A percentile compares a stretch with the other conserved stretches of the same genome.
These are phyloP conservation scores for Lasioglossum baleicum DNA, from an alignment of 1,140 invertebrate genomes.

Conservation along the genomic window DNA sequence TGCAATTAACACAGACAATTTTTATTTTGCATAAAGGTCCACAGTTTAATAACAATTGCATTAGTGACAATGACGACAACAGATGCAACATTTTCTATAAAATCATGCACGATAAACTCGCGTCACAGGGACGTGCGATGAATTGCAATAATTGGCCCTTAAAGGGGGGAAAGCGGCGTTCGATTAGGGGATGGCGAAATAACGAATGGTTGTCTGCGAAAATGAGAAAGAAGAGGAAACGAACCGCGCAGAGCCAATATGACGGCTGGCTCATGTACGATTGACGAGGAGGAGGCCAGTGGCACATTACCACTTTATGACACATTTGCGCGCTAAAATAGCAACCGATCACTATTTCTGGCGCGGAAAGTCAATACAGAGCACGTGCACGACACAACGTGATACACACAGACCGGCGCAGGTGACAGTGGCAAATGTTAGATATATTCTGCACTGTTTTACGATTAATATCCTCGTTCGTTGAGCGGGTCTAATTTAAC, in stretches of 20 bases:
- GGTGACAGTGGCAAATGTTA: not conserved
- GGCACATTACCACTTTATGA: slow-evolving; percentile 27
- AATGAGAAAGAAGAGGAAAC: not conserved
- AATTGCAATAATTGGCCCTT: no score
- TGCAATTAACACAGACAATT: no score
- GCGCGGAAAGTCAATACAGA: slow-evolving; percentile 12
- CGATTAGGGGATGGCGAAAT: not conserved
- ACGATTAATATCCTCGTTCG: not conserved
- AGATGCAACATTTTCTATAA: no score
- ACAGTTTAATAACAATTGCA: no score
- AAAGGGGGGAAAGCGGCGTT: not conserved
- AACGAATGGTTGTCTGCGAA: not conserved
- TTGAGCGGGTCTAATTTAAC: no score
- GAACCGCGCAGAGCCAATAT: not conserved
- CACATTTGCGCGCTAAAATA: slow-evolving; percentile 28
- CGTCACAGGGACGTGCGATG: no score
- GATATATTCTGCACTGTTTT: not conserved
- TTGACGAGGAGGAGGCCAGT: not conserved
- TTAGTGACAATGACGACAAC: no score
- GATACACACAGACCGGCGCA: not conserved
- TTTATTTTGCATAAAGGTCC: no score
- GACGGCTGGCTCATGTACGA: not conserved
- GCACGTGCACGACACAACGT: not conserved
- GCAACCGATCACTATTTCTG: slow-evolving; percentile 18
- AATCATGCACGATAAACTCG: no score